Conservation (phyloP, 1,140 invertebrate species). For the Drosophila hydei region DNA sequence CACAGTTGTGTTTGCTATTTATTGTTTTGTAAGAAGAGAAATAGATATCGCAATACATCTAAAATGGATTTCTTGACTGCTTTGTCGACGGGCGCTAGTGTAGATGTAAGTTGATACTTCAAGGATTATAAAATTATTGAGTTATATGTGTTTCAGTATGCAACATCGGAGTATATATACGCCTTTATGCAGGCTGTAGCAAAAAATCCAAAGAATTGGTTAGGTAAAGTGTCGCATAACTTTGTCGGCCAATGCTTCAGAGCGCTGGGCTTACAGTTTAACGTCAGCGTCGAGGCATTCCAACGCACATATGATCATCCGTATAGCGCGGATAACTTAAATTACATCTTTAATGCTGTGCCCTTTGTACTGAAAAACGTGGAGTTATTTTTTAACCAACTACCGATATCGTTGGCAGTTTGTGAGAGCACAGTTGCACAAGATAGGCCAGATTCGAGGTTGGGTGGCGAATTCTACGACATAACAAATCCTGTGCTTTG, state of each 20-base stretch:
- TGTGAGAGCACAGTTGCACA: conserved; percentile 2
- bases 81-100: conserved; percentile 36
- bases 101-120: conserved; percentile 21
- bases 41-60: too few species aligned
- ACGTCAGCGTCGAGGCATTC: conserved; percentile 34
- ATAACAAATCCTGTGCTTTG: conserved; percentile 44
- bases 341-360: conserved; percentile 43
- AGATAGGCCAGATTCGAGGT: not conserved
- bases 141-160: conserved; percentile 13
- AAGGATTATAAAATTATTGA: not conserved
- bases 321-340: conserved; percentile 47
- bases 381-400: conserved; percentile 30
- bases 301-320: conserved; percentile 31
- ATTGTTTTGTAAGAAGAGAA: not conserved
- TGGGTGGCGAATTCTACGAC: conserved; percentile 12
- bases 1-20: too few species aligned
- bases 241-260: conserved; percentile 63
- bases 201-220: conserved; percentile 46
- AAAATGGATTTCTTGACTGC: conserved; percentile 53
- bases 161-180: conserved; percentile 14
- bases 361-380: conserved; percentile 36
- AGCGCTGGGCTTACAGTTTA: conserved; percentile 48
- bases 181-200: conserved; percentile 39
- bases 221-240: conserved; percentile 31
- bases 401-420: conserved; percentile 26